These are phyloP conservation scores for Caenorhabditis drosophilae DNA, from an alignment of 2,888 invertebrate species.

Conservation along the genomic window DNA sequence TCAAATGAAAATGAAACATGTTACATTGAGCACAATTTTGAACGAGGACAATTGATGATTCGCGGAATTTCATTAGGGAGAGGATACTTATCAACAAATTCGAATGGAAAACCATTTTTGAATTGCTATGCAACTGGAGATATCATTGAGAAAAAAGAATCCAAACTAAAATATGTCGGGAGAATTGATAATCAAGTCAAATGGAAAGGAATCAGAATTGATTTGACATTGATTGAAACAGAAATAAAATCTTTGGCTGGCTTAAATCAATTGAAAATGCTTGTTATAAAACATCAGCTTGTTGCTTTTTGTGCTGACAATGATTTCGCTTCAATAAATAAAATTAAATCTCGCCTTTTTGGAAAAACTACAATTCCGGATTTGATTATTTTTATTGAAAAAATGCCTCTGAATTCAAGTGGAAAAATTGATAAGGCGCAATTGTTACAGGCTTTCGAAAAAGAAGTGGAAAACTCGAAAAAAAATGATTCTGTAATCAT, in stretches of 20 bases:
- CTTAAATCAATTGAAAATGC: slow-evolving; percentile 22
- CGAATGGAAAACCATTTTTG: slow-evolving; percentile 6
- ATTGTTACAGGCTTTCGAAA: slow-evolving; percentile 45
- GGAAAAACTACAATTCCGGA: slow-evolving; percentile 28
- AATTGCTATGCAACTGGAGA: slow-evolving; percentile 40
- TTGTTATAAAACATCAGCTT: slow-evolving; percentile 25
- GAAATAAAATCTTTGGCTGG: slow-evolving; percentile 4
- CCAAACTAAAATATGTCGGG: slow-evolving; percentile 33
- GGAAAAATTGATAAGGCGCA: slow-evolving; percentile 51
- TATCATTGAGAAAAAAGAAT: slow-evolving; percentile 18
- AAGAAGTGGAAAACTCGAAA: slow-evolving; percentile 20
- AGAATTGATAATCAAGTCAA: slow-evolving; percentile 56
- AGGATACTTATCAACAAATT: slow-evolving; percentile 33
- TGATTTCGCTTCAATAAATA: not conserved
- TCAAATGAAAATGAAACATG: slow-evolving; percentile 34
- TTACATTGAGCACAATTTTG: not conserved
- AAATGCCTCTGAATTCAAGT: slow-evolving; percentile 45
- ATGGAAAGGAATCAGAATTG: slow-evolving; percentile 45
- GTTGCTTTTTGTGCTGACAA: slow-evolving; percentile 36
- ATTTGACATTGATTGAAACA: slow-evolving; percentile 36
- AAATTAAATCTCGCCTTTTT: slow-evolving; percentile 2
- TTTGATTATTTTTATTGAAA: slow-evolving; percentile 36
- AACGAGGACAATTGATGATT: slow-evolving; percentile 34
- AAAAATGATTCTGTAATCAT: slow-evolving; percentile 23
- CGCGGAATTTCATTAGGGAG: slow-evolving; percentile 34